A percentile compares a stretch with the other conserved stretches of the same genome.
These are phyloP conservation scores for Cyrtodaria siliqua DNA, from an alignment of 2,888 invertebrate species.

Conservation along the genomic window DNA sequence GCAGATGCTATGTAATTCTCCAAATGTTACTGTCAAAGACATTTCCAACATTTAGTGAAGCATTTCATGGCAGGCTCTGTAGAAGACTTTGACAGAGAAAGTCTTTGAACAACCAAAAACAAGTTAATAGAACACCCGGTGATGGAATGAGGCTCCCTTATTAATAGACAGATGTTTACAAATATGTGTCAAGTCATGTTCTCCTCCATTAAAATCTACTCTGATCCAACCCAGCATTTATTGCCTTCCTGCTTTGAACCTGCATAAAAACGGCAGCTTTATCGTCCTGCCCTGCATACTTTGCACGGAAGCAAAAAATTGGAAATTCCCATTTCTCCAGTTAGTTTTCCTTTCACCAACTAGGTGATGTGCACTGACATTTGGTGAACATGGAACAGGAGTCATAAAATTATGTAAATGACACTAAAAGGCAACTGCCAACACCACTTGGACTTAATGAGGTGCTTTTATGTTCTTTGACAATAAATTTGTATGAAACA, in stretches of 20 bases:
- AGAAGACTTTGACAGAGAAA: slow-evolving; percentile 1
- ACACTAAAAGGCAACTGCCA: too few species aligned
- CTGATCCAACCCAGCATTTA: slow-evolving; percentile 1
- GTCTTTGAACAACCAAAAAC: slow-evolving; percentile 20
- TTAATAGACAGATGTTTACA: slow-evolving; percentile 4
- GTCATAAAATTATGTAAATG: slow-evolving; percentile 10
- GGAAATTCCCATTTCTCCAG: slow-evolving; percentile 30
- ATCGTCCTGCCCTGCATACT: slow-evolving; percentile 12
- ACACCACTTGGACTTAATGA: too few species aligned
- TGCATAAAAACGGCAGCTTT: slow-evolving; percentile 21
- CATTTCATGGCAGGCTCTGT: too few species aligned
- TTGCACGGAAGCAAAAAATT: slow-evolving; percentile 49
- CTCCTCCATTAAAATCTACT: neutral
- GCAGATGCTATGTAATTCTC: too few species aligned
- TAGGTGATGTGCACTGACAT: slow-evolving; percentile 30
- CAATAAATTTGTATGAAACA: too few species aligned
- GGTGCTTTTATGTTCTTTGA: too few species aligned
- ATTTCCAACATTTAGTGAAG: too few species aligned
- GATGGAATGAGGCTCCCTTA: neutral
- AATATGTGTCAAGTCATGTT: slow-evolving; percentile 2
- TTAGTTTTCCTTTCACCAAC: too few species aligned
- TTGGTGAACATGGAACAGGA: neutral
- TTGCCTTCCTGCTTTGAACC: slow-evolving; percentile 24
- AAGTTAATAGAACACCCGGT: slow-evolving; percentile 27
- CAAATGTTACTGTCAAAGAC: too few species aligned